phyloP scores from a whole-genome alignment of 2,888 invertebrate species.

The Melikaiella ostensackeni region DNA sequence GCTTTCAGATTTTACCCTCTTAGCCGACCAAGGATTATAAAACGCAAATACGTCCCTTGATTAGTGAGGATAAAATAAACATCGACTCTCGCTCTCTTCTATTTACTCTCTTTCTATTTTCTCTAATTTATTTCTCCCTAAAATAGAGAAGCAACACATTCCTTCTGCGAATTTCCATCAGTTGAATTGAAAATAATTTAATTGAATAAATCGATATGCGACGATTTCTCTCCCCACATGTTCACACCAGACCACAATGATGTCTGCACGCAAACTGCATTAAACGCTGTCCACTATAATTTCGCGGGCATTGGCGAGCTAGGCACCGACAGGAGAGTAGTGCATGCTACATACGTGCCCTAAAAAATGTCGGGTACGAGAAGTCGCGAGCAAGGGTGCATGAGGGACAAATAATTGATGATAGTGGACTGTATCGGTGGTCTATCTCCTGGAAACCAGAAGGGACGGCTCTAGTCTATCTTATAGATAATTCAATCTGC shows the following conservation, averaged over 20 bases:
- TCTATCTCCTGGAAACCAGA: slow-evolving; percentile 57
- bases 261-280: slow-evolving; percentile 24
- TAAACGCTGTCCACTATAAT: slow-evolving; percentile 15
- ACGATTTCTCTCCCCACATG: neutral
- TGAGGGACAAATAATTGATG: slow-evolving; percentile 71
- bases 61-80: slow-evolving; percentile 75
- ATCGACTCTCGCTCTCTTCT: slow-evolving; percentile 60
- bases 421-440: slow-evolving; percentile 63
- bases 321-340: neutral
- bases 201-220: neutral
- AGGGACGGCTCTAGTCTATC: slow-evolving; percentile 64
- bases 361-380: slow-evolving; percentile 43
- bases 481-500: slow-evolving; percentile 75
- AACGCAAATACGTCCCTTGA: slow-evolving; percentile 77
- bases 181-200: neutral
- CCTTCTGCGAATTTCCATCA: too few species aligned
- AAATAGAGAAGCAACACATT: neutral
- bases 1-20: slow-evolving; percentile 76
- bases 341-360: neutral
- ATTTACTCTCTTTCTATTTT: slow-evolving; percentile 34
- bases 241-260: neutral
- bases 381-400: slow-evolving; percentile 46
- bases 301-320: neutral
- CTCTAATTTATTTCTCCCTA: slow-evolving; percentile 47
- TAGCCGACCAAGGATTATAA: slow-evolving; percentile 75